Percentiles rank a stretch among this genome's conserved stretches.
These are phyloP conservation scores for Drosophila rellima DNA, from an alignment of 2,888 invertebrate genomes.

Conservation along the genomic window DNA sequence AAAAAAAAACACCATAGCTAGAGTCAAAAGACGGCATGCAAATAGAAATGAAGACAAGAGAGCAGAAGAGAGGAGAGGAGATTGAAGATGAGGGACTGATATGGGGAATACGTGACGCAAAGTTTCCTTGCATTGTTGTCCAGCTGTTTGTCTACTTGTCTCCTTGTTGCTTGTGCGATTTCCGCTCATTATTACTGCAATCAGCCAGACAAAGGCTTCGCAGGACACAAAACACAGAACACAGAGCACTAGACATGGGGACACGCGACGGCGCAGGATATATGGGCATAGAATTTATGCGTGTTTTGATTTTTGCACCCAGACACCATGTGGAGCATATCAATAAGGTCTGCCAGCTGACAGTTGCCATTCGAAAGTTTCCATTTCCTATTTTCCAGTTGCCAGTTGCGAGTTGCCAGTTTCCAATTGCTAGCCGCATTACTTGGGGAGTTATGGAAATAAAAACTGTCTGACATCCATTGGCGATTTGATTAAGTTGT, in stretches of 20 bases:
- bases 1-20: constrained; percentile 24
- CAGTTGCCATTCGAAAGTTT: constrained; percentile 5
- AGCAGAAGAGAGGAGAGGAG: constrained; percentile 1
- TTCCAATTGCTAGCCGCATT: constrained; percentile 17
- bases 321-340: constrained; percentile 65
- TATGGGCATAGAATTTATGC: constrained; percentile 51
- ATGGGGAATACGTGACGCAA: constrained; percentile 48
- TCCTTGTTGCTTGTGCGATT: constrained; percentile 62
- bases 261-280: constrained; percentile 2
- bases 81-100: neutral
- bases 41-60: constrained; percentile 42
- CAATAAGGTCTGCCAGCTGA: constrained; percentile 45
- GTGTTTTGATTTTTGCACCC: constrained; percentile 55
- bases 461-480: constrained; percentile 66
- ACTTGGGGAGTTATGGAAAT: constrained; percentile 48
- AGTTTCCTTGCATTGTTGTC: constrained; percentile 61
- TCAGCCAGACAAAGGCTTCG: constrained; percentile 63
- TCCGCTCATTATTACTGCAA: constrained; percentile 78
- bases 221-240: constrained; percentile 7
- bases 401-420: constrained; percentile 6
- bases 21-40: constrained; percentile 55
- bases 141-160: constrained; percentile 56
- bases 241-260: neutral
- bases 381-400: constrained; percentile 4
- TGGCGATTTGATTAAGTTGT: constrained; percentile 77